These are phyloP conservation scores for Petroica traversi DNA, from an alignment of 2,113 vertebrate species.

Conservation along the genomic window DNA sequence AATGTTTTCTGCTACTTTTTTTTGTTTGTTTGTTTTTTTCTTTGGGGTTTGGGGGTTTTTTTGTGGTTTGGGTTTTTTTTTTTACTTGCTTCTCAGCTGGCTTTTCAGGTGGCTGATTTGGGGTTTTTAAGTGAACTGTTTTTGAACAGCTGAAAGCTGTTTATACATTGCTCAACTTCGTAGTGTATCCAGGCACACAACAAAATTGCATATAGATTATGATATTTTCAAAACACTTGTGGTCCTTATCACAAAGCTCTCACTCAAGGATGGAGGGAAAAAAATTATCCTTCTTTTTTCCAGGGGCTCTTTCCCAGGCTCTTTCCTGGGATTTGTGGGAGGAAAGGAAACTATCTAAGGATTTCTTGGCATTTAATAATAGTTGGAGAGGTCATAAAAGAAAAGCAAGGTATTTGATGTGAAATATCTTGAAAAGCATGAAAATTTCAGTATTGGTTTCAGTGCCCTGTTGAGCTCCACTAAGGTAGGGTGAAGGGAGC, in stretches of 20 bases:
- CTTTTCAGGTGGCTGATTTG: neutral
- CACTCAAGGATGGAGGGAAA: neutral
- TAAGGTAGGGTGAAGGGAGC: neutral
- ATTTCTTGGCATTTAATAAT: neutral
- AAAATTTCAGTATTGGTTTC: conserved; percentile 3
- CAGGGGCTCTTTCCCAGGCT: neutral
- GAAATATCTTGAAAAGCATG: conserved; percentile 23
- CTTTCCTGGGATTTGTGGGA: neutral
- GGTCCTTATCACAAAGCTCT: neutral
- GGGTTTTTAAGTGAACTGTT: neutral
- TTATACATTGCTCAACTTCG: neutral
- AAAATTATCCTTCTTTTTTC: fast-evolving
- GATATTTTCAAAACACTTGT: neutral
- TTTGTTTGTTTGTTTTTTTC: neutral
- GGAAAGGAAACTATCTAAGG: neutral
- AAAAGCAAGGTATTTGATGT: neutral
- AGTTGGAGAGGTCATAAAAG: neutral
- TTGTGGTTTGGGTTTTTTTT: too few species aligned
- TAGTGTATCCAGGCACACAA: neutral
- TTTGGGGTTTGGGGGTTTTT: too few species aligned
- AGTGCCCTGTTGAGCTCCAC: neutral
- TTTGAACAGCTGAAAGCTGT: neutral
- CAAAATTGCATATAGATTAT: neutral
- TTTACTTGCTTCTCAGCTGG: neutral
- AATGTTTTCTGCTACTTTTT: neutral